phyloP scores from a whole-genome alignment of 2,797 vertebrate genomes.

The Gambusia yucatana region DNA sequence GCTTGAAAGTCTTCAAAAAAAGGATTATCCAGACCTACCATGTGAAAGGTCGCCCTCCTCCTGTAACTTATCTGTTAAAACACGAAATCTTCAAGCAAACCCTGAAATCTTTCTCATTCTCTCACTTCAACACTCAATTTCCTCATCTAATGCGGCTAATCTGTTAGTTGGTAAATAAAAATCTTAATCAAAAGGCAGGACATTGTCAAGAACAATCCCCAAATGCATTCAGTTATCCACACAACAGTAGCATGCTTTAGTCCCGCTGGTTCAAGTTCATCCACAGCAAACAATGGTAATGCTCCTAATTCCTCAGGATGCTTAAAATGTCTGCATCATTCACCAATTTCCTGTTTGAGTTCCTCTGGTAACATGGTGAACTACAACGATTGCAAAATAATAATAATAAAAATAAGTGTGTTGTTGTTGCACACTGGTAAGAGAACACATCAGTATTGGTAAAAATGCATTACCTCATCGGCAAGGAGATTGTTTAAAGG shows the following conservation, averaged over 20 bases:
- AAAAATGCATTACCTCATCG: neutral
- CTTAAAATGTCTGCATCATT: neutral
- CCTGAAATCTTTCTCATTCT: neutral
- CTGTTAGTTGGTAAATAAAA: neutral
- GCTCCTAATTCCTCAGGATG: neutral
- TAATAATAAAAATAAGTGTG: too few relatives aligned
- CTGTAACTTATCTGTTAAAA: neutral
- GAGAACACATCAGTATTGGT: neutral
- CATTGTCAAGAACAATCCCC: neutral
- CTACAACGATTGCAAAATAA: too few relatives aligned
- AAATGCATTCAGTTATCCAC: neutral
- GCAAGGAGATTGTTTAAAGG: neutral
- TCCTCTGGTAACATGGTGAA: neutral
- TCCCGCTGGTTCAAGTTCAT: neutral
- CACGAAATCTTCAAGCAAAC: neutral
- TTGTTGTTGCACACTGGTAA: neutral
- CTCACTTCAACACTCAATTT: neutral
- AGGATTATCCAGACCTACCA: neutral
- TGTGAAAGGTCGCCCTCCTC: neutral
- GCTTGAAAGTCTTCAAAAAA: conserved; percentile 3
- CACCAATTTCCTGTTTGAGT: neutral
- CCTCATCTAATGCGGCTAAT: neutral
- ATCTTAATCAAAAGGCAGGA: neutral
- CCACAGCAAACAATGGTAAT: neutral
- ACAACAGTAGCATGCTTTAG: neutral